Base-by-base conservation (phyloP, 2,113 vertebrate genomes). In the Chitala chitala region DNA sequence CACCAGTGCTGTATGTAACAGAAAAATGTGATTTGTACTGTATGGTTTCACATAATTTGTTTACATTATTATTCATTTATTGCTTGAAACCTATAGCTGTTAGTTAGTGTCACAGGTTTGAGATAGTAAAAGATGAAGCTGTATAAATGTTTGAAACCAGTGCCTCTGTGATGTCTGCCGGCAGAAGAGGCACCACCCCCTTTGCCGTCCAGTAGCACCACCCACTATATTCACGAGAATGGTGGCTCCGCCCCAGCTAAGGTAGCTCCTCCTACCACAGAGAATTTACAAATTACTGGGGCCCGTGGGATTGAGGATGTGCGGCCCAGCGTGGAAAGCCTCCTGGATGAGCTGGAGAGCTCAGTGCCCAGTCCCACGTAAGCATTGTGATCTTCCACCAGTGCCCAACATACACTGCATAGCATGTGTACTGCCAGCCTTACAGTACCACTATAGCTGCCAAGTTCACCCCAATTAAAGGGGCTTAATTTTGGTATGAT, bases 331-430 rank as follows among this genome's bases (percentile, higher is more conserved):
- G 94, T 98, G 83, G 95, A 98, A 84, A 96, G 93, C 82, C 90
- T 99, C 61, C 84, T 99, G 86, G 93, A 96, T 17, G 94, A 98
- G 79, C 88, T 99, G 82, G 96, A 98, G 85, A 94, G 92, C 79
- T 94, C 96, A 0, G 94, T 98, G 82, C 95, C 95, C 31, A 94
- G 91, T 50, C 93, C 94, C 55, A 93, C 92, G 96, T 98, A 87
- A 90, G 86, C 78, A 24, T 15, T 3, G 13, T 68, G 13, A 13
- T 31, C 42, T 29, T 42, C 48, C 3, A 68, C 68, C 48, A 24
- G 24, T 10, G 26, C 44, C 46, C 44, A 74, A 29, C 40, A 64
- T 63, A 44, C 40, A 61, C 24, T 31, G 44, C 65, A 58, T 4
- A 29, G 46, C 46, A 51, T 10, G 26, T 15, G 5, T 9, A 26